A percentile compares a stretch with the other conserved stretches of the same genome.
Conservation (phyloP, 2,888 invertebrate species). For the Netelia inedita region DNA sequence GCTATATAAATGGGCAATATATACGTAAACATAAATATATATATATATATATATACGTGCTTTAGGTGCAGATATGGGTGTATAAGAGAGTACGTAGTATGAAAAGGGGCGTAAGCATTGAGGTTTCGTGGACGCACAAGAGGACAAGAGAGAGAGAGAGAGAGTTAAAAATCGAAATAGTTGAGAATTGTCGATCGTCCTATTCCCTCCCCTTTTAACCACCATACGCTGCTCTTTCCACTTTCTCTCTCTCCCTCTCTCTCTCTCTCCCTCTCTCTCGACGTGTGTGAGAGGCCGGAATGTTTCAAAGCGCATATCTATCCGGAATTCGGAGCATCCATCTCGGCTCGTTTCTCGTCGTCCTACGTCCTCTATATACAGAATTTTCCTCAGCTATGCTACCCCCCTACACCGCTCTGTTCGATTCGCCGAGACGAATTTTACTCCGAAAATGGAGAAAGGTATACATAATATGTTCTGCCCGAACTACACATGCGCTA, state of each 20-base stretch:
- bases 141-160: background rate
- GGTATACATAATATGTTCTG: constrained; percentile 59
- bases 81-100: background rate
- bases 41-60: background rate
- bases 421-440: constrained; percentile 52
- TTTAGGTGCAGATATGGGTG: background rate
- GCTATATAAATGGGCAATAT: background rate
- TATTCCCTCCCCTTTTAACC: background rate
- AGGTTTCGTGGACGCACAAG: constrained; percentile 39
- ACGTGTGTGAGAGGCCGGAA: constrained; percentile 32
- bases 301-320: constrained; percentile 61
- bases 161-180: constrained; percentile 38
- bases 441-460: constrained; percentile 51
- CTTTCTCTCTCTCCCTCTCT: constrained; percentile 7
- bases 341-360: constrained; percentile 48
- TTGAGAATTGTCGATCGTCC: constrained; percentile 16
- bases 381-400: constrained; percentile 10
- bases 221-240: background rate
- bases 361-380: constrained; percentile 21
- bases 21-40: constrained; percentile 1
- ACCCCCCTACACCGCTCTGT: constrained; percentile 20
- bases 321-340: constrained; percentile 57
- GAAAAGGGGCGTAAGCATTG: constrained; percentile 23
- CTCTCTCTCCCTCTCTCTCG: background rate
- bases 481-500: constrained; percentile 1